Evolutionary conservation across 2,797 vertebrate genomes (phyloP), one percentile per base, ranked within the genome.

Genomic region (Molossus molossus): DNA sequence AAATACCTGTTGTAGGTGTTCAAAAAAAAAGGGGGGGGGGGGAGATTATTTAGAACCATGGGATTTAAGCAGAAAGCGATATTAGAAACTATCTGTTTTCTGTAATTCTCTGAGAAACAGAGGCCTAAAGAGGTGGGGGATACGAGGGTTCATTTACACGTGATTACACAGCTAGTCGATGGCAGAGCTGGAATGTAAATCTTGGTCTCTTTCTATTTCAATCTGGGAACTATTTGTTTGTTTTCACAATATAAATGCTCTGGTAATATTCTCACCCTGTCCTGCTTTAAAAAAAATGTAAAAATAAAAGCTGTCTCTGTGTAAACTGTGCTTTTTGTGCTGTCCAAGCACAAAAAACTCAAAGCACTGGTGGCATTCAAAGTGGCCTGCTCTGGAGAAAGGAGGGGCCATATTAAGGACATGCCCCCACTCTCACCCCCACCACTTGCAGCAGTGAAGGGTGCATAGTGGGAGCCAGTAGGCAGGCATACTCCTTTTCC

Each of bases 391-490:
- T 65, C 40, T 21, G 3, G 50, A 45, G 84, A 18, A 65, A 76
- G 10, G 2, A 11, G 57, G 64, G 15, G 11, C 21, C 25, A 29
- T 57, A n/a, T 80, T 64, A 75, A 81, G 73, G 57, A 57, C 18
- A 0, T 0, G 5, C 8, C 20, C 25, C 37, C 25, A 5, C 45
- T 10, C 5, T 53, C n/a, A 14, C n/a, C 3, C 3, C 27, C 5
- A 9, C 40, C 50, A 48, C 62, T 7, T 40, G 65, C 58, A 50
- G 75, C 14, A 3, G 62, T 21, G 80, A 85, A 18, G 21, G 21
- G 50, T 27, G 40, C 58, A 21, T 9, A 2, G 6, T 4, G 62
- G 45, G 76, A 90, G 48, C 77, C 15, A 25, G 9, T 48, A 29
- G 9, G 10, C 57, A 29, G 9, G 10, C 57, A 18, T 0, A 0